phyloP scores from a whole-genome alignment of 2,888 invertebrate species.

The Teleogryllus oceanicus region DNA sequence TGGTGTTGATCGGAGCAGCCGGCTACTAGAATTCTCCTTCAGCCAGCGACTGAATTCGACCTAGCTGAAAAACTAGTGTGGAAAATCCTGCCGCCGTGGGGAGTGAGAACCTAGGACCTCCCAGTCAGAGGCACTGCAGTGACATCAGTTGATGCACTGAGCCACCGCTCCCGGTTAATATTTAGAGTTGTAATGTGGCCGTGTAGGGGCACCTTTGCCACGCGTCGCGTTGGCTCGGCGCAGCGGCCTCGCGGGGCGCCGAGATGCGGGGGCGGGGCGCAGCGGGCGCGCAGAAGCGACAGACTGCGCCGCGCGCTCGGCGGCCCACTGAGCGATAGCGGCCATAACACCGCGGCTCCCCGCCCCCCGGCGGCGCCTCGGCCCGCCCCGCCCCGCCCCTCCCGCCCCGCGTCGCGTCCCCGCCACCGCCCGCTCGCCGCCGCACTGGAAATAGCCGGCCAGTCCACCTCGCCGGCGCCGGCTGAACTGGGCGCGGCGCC shows the following conservation, averaged over 20 bases:
- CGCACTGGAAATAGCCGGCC: background rate
- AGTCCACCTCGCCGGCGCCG: slow-evolving; percentile 7
- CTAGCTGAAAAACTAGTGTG: no score
- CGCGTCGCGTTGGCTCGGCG: background rate
- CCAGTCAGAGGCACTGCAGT: no score
- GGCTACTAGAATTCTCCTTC: no score
- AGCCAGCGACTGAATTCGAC: no score
- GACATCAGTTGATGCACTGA: no score
- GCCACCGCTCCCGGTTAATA: no score
- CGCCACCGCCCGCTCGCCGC: background rate
- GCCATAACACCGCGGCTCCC: background rate
- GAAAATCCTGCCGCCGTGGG: no score
- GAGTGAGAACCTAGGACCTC: no score
- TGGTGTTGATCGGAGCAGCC: no score
- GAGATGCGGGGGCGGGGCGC: background rate
- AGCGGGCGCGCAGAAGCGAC: background rate
- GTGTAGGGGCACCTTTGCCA: background rate
- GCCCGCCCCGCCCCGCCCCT: background rate
- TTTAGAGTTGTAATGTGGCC: no score
- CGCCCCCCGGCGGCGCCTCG: background rate
- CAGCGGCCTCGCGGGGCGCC: background rate
- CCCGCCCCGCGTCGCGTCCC: background rate
- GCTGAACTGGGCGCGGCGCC: background rate
- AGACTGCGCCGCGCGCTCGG: background rate
- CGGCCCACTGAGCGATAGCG: background rate